Evolutionary conservation across 2,888 invertebrate genomes (phyloP).

Genomic region (Osmoderma eremita): DNA sequence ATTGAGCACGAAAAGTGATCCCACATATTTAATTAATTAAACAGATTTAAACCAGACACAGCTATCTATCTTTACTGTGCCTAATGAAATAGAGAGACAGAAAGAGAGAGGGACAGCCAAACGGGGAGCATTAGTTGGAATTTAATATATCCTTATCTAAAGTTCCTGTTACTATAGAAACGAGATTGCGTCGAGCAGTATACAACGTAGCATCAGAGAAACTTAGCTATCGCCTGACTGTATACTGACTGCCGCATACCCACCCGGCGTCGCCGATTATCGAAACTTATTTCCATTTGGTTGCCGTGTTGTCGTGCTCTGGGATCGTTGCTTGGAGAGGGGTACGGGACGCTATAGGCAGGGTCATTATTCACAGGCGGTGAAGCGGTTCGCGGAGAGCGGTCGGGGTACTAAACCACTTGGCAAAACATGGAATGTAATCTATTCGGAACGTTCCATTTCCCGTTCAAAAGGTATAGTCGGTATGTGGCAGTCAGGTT

Average conservation of each 20-base stretch:
- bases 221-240: slow-evolving; percentile 36
- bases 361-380: slow-evolving; percentile 31
- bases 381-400: slow-evolving; percentile 33
- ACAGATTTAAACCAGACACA: not conserved
- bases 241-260: slow-evolving; percentile 32
- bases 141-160: slow-evolving; percentile 20
- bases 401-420: slow-evolving; percentile 39
- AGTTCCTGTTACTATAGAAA: slow-evolving; percentile 39
- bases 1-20: slow-evolving; percentile 28
- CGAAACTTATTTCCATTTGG: slow-evolving; percentile 44
- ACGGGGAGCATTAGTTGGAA: slow-evolving; percentile 19
- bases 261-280: slow-evolving; percentile 26
- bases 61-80: not conserved
- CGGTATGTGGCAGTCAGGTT: slow-evolving; percentile 28
- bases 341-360: slow-evolving; percentile 26
- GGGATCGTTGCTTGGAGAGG: slow-evolving; percentile 25
- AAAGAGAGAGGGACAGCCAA: slow-evolving; percentile 5
- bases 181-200: slow-evolving; percentile 35
- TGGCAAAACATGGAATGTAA: slow-evolving; percentile 46
- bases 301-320: slow-evolving; percentile 38
- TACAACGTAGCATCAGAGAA: slow-evolving; percentile 19
- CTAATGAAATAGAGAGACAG: slow-evolving; percentile 1
- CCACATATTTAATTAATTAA: slow-evolving; percentile 17
- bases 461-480: slow-evolving; percentile 37
- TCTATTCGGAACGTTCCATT: slow-evolving; percentile 43